phyloP scores from a whole-genome alignment of 2,888 invertebrate genomes.

The Acrobasis suavella region DNA sequence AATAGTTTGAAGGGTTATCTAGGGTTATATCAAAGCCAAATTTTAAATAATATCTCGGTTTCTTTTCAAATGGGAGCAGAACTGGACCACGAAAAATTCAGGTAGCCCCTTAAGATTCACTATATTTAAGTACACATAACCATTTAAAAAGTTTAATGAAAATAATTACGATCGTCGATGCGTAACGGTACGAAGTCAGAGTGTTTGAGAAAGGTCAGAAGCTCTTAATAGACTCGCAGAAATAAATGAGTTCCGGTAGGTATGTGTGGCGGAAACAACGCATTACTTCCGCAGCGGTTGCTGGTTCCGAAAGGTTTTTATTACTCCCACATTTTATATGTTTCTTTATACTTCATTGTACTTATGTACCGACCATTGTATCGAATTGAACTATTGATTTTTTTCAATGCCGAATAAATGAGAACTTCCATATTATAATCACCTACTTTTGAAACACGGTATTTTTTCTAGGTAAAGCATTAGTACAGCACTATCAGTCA shows the following conservation, averaged over 20 bases:
- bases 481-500: no score
- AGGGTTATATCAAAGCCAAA: no score
- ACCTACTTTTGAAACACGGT: no score
- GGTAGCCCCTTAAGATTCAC: no score
- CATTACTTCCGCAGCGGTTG: constrained; percentile 17
- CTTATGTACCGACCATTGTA: background rate
- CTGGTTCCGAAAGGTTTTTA: constrained; percentile 11
- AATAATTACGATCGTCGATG: background rate
- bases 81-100: no score
- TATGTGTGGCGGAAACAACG: constrained; percentile 17
- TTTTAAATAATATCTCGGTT: no score
- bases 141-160: background rate
- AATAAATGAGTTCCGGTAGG: constrained; percentile 1
- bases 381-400: background rate
- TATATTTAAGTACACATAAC: no score
- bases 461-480: no score
- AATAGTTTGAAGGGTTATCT: no score
- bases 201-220: background rate
- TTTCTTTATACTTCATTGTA: background rate
- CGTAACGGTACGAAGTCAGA: background rate
- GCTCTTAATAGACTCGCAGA: constrained; percentile 1
- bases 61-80: no score
- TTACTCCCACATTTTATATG: constrained; percentile 8
- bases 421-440: no score
- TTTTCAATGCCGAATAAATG: no score